Base-by-base conservation (phyloP, 1,140 invertebrate species). In the Microvelia longipes region DNA sequence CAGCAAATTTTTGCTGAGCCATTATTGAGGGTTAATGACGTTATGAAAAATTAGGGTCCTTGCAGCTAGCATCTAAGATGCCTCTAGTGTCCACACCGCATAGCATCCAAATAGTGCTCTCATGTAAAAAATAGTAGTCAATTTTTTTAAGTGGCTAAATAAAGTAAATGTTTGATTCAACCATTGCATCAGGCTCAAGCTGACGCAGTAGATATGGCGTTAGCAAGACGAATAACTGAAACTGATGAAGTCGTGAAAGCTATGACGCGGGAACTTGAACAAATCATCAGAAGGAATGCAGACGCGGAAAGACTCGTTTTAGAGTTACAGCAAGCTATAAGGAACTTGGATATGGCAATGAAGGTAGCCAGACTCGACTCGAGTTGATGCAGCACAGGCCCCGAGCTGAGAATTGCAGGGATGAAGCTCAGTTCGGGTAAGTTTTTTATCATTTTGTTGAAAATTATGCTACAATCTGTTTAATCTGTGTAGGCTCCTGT, bases 311-410 rank as follows among this genome's bases (percentile, higher is more conserved):
- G 78, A 28, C 78, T 88, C 5, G 87, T 90, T 28, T 81, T 82
- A 15, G 77, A 85, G 70, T 77, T 91, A 24, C 82, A 85, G 69
- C 79, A 78, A 29, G 83, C 84, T 0, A 81, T 89, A 1, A 81
- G 82, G 70, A 84, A 84, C 74, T 83, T 90, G 75, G 87, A 91
- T 74, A 80, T 83, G 11, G 84, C 86, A 1, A 85, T 90, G 84
- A 91, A 91, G 77, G 82, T 89, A 28, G 88, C 88, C 89, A 92
- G 78, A 91, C 89, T 0, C 83, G 89, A 72, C 80, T 92, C 68
- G 83, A 88, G 74, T 88, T 90, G 74, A 82, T 89, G 71, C 82
- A 84, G 60, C 81, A 82, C 68, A 80, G 86, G 30, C 86, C 87
- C 24, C 81, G 85, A 61, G 85, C 89, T 11, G 90, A 91, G 78